Percentiles rank a stretch among this genome's conserved stretches.
Conservation (phyloP, 2,113 vertebrate species). For the Camarhynchus parvulus region DNA sequence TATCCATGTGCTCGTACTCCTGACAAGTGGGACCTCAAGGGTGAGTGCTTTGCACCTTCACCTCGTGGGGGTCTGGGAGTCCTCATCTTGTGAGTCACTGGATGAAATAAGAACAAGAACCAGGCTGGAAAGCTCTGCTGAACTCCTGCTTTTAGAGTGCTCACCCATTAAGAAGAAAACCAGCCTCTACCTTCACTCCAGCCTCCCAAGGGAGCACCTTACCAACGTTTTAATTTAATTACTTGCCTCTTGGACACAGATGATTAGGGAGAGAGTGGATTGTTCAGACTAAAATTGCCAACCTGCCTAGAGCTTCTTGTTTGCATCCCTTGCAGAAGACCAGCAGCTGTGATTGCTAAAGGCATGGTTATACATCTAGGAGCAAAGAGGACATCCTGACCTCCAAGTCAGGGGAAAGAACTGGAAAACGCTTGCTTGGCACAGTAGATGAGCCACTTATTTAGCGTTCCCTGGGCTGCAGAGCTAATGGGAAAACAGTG, state of each 20-base stretch:
- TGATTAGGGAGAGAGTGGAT: conserved; percentile 4
- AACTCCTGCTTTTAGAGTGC: background rate
- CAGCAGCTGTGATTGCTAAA: background rate
- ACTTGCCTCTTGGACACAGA: conserved; percentile 29
- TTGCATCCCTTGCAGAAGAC: background rate
- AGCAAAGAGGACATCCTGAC: background rate
- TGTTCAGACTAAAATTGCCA: background rate
- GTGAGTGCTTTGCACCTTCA: background rate
- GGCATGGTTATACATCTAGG: background rate
- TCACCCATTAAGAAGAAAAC: background rate
- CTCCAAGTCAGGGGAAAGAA: background rate
- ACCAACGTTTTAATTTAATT: background rate
- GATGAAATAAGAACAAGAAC: background rate
- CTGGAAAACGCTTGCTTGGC: background rate
- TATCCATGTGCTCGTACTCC: background rate
- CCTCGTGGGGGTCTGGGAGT: fast-evolving
- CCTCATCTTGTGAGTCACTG: background rate
- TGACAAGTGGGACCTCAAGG: background rate
- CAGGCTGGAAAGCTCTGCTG: background rate
- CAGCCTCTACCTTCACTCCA: background rate
- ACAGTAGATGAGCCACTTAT: background rate
- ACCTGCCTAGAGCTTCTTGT: background rate
- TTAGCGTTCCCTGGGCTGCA: background rate
- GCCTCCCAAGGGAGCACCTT: background rate
- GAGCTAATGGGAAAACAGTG: background rate